phyloP scores from a whole-genome alignment of 2,797 vertebrate species.

The Onychomys torridus region DNA sequence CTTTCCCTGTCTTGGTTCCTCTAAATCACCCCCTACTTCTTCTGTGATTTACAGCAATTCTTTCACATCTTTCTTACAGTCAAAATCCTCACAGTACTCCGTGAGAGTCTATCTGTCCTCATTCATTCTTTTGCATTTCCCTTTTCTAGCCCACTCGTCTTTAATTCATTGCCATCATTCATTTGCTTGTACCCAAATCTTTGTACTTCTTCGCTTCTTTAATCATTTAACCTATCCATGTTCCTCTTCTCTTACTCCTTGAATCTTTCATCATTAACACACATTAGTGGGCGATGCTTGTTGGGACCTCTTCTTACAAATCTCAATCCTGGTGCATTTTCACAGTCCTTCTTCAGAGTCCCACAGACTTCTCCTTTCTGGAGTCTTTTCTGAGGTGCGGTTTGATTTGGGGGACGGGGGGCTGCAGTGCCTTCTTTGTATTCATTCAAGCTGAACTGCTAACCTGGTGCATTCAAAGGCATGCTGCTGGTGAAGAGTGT shows the following conservation, averaged over 20 bases:
- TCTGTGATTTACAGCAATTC: slow-evolving; percentile 68
- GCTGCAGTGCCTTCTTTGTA: slow-evolving; percentile 38
- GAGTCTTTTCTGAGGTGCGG: neutral
- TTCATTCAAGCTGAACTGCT: slow-evolving; percentile 58
- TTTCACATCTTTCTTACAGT: slow-evolving; percentile 61
- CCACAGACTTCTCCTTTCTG: neutral
- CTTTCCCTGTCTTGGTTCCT: neutral
- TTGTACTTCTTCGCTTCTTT: slow-evolving; percentile 47
- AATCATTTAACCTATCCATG: slow-evolving; percentile 53
- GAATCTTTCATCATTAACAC: slow-evolving; percentile 64
- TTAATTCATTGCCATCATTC: slow-evolving; percentile 66
- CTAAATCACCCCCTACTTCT: slow-evolving; percentile 75
- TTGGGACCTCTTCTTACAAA: slow-evolving; percentile 26
- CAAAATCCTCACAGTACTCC: slow-evolving; percentile 34
- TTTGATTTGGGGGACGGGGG: neutral
- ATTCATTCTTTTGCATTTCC: slow-evolving; percentile 48
- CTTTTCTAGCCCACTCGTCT: slow-evolving; percentile 54
- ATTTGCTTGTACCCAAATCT: slow-evolving; percentile 14
- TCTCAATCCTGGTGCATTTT: slow-evolving; percentile 23
- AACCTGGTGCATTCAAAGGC: slow-evolving; percentile 17
- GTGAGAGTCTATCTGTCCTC: slow-evolving; percentile 53
- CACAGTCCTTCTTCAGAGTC: neutral
- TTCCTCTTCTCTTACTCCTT: neutral
- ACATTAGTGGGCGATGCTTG: neutral
- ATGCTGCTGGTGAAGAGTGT: slow-evolving; percentile 39